Base-by-base conservation (phyloP, 2,888 invertebrate species). In the Lordiphosa fenestrarum region DNA sequence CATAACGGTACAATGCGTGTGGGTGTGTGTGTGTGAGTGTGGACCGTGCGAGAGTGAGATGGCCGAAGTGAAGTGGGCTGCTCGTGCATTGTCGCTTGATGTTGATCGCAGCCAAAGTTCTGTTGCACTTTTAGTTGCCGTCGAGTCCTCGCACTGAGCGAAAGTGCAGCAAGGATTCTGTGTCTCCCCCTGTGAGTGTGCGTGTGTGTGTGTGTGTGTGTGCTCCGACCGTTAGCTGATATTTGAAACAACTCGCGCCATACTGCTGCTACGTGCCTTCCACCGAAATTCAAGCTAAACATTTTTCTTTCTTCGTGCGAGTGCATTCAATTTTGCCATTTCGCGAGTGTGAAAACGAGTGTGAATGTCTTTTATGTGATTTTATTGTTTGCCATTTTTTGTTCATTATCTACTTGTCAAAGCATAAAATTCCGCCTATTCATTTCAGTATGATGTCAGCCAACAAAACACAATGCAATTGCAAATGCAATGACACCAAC, bases 1-100 rank as follows among this genome's bases (percentile, higher is more conserved):
- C 52, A 62, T 74, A 74, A 80, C 84, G 84, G 78, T 82, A 82
- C 53, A 46, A 58, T 33, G 67, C 50, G 66, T 47, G 66, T 48
- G 49, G 46, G 41, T 38, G 12, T 40, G 10, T 25, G 33, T 38
- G 40, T 21, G 30, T 52, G 37, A 23, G 35, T 38, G 41, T 33
- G 10, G 42, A 36, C 46, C 81, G 73, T 19, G 19, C 4, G 19
- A 19, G 3, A 36, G 33, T 39, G 40, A 23, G 37, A 12, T 47
- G 30, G n/a, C 46, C 81, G 73, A 73, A 69, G 73, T 44, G 13
- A 48, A 49, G 35, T 51, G 54, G 23, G 55, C 30, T 58, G 12
- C 38, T 70, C 70, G 69, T 13, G 42, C 56, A 42, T 55, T 61
- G 73, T 65, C 65, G 75, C 50, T 51, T 65, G 59, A 67, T 47